Base-by-base conservation (phyloP, 2,888 invertebrate genomes). In the Conus canariensis region DNA sequence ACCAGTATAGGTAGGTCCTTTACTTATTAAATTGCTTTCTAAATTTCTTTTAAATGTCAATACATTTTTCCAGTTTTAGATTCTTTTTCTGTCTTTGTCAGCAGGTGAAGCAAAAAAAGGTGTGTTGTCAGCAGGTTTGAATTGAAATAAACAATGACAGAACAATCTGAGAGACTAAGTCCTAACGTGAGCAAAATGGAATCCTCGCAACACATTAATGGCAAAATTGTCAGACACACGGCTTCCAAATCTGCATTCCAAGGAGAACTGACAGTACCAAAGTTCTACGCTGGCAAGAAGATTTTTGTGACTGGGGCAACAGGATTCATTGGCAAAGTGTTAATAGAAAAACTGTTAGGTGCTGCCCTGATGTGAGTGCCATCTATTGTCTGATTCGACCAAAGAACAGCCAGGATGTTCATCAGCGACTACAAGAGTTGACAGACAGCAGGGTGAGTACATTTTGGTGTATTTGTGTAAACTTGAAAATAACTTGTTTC, bases 221-320 rank as follows among this genome's bases (percentile, higher is more conserved):
- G 30, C 45, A 80, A 80, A 77, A 59, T 74, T 12, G 22, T 59
- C 9, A 87, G 90, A 60, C 82, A 90, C 19, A n/a, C 77, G 10
- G n/a, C 64, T 80, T 88, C 90, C 10, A 64, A 16, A 64, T 64
- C 64, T 64, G 91, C 92, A 56, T 90, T 89, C 82, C 85, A 86
- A 19, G 88, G 85, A 22, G 91, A 92, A 74, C 60, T 93, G 45
- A 91, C 92, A n/a, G 93, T 95, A 45, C 96, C 97, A 0, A 97
- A 97, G 70, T 98, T 97, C 95, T 98, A 97, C 96, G 97, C 97
- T 9, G 98, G 97, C 14, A 97, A 97, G 91, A 97, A 97, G 92
- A 97, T 99, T 86, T 98, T 99, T 94, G 97, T 99, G 89, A 99
- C 99, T 30, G 99, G 99, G 25, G 98, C 98, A 19, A 98, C 98